Evolutionary conservation across 2,797 vertebrate genomes (phyloP).

Genomic region (Acomys russatus): DNA sequence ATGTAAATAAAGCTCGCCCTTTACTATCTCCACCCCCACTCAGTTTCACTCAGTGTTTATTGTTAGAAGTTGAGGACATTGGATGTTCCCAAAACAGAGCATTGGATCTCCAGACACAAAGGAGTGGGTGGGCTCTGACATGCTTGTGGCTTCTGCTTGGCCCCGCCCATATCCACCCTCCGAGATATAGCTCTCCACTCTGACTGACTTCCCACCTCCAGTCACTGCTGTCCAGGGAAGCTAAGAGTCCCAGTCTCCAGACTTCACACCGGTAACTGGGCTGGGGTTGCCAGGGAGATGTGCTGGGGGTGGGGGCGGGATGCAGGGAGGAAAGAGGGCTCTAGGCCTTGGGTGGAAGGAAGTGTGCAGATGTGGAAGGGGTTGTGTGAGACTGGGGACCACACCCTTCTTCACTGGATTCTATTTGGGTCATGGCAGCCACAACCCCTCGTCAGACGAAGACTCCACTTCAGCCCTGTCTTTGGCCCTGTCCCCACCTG

Average conservation of each 20-base stretch:
- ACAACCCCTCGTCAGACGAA: background rate
- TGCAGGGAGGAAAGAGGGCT: background rate
- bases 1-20: background rate
- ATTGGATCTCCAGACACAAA: background rate
- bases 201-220: background rate
- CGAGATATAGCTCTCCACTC: background rate
- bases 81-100: background rate
- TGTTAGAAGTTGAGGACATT: background rate
- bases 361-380: background rate
- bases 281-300: background rate
- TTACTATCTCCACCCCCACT: background rate
- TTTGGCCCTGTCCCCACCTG: background rate
- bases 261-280: slow-evolving; percentile 54
- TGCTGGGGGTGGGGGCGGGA: background rate
- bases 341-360: background rate
- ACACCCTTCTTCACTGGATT: background rate
- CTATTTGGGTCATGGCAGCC: background rate
- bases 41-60: background rate
- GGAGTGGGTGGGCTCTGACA: background rate
- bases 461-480: background rate
- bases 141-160: background rate
- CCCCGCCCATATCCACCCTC: background rate
- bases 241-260: slow-evolving; percentile 5
- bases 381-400: background rate
- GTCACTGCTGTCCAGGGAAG: background rate